Evolutionary conservation across 2,113 vertebrate species (phyloP).

Genomic region (Microtus oregoni): DNA sequence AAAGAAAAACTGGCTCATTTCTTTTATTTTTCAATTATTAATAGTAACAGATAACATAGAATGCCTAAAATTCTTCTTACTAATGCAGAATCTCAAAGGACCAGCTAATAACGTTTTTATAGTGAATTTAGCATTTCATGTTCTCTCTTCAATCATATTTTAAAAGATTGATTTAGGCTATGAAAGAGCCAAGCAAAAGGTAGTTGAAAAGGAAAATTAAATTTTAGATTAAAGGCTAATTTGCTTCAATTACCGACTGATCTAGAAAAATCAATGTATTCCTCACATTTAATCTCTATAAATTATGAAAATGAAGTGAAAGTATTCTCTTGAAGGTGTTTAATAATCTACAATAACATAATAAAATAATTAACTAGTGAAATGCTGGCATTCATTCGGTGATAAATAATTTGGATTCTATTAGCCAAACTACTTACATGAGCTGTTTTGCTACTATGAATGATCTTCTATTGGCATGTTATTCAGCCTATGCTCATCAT

Average conservation of each 20-base stretch:
- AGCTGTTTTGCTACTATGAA: not conserved
- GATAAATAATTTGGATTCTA: slow-evolving; percentile 47
- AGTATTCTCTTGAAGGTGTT: slow-evolving; percentile 27
- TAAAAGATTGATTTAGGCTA: not conserved
- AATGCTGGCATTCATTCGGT: slow-evolving; percentile 25
- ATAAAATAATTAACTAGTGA: slow-evolving; percentile 23
- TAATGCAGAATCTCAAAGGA: not conserved
- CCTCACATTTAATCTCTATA: slow-evolving; percentile 21
- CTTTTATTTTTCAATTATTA: not conserved
- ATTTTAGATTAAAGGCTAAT: slow-evolving; percentile 43
- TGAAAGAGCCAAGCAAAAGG: not conserved
- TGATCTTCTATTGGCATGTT: slow-evolving; percentile 13
- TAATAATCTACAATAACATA: slow-evolving; percentile 56
- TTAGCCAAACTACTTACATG: slow-evolving; percentile 25
- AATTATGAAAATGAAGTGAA: slow-evolving; percentile 38
- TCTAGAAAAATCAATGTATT: slow-evolving; percentile 55
- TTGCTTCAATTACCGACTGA: slow-evolving; percentile 20
- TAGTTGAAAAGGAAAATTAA: not conserved
- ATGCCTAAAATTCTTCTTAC: not conserved
- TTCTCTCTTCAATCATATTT: not conserved
- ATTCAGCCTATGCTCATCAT: slow-evolving; percentile 37
- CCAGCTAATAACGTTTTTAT: not conserved
- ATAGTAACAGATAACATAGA: not conserved
- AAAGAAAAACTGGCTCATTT: not conserved
- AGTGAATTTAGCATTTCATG: slow-evolving; percentile 38